Base-by-base conservation (phyloP, 2,888 invertebrate species). In the Yponomeuta evonymella region DNA sequence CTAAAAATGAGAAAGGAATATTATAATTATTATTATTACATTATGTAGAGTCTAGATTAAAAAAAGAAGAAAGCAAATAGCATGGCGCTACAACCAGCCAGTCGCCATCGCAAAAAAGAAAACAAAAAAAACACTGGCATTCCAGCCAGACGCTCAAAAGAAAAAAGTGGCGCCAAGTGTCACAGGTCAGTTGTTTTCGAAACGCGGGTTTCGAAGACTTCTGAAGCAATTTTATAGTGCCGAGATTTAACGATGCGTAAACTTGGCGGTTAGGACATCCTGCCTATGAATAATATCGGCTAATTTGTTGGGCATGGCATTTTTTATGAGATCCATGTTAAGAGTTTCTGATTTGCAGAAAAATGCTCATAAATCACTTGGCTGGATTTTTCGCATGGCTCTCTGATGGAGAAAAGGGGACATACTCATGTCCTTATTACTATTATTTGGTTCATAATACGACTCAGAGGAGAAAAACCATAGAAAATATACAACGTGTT, bases 161-260 rank as follows among this genome's bases (percentile, higher is more conserved):
- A 70, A 70, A 81, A 82, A 78, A 72, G 70, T 82, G 90, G 90
- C 90, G 90, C 90, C 90, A 82, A 73, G 75, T 79, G 87, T 88
- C 86, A 88, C 80, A 84, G 87, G 86, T 90, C 89, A 85, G 76
- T 83, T 76, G 74, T 72, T 69, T 72, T 63, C 72, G 69, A 65
- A 10, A 12, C 4, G 71, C 48, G 63, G 73, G 64, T 71, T 72
- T 71, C 12, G 72, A 72, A 70, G 71, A 80, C 76, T 73, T 78
- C 75, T 75, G 72, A 78, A 70, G 77, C 73, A 75, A 79, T 75
- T 72, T 75, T 72, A 85, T 79, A 77, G 77, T 73, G 75, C 85
- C 86, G 84, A 82, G 72, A 74, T 72, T 73, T 79, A 87, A 85
- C 82, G 86, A 86, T 80, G 81, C 86, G 74, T 80, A 72, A 72